Base-by-base conservation (phyloP, 2,797 vertebrate genomes). In the Sebastes diaconus region DNA sequence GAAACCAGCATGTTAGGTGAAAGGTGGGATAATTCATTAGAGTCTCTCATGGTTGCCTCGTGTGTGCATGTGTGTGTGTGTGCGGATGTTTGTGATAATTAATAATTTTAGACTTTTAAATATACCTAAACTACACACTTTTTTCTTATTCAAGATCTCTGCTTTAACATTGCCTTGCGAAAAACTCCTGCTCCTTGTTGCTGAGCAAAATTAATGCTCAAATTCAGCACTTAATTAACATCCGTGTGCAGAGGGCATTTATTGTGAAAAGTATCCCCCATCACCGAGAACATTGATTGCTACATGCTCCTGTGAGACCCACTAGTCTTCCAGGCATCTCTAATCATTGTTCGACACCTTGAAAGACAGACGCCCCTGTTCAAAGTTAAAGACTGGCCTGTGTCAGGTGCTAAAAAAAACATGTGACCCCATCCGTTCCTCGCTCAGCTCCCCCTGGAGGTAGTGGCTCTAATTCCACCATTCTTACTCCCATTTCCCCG, bases 331-430 rank as follows among this genome's bases (percentile, higher is more conserved):
- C 87, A 91, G 93, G 92, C 92, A 90, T 91, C 89, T 94, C 93
- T 94, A 94, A 95, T 95, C 94, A 95, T 93, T 94, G 94, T 94
- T 94, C 80, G 93, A 93, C 93, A 94, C 92, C 93, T 94, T 95
- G 92, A 94, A 95, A 94, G 94, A 94, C 92, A 91, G 90, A 91
- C 87, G 72, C 73, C 88, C 55, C 89, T 77, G 91, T 92, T 92
- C 91, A 95, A 95, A 95, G 95, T 95, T 95, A 95, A 94, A 95
- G 93, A 92, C 89, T 90, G 85, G 88, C 87, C 89, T 72, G 70
- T 93, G 93, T 93, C 95, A 93, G 90, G 75, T 87, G 83, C 92
- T 90, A 86, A 88, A 90, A 89, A 88, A 90, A 93, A 85, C 84
- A 90, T 73, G 89, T 93, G 92, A 94, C 93, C 92, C 89, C 92